Conservation (phyloP, 2,113 vertebrate species). For the Coptodon bakossiorum region DNA sequence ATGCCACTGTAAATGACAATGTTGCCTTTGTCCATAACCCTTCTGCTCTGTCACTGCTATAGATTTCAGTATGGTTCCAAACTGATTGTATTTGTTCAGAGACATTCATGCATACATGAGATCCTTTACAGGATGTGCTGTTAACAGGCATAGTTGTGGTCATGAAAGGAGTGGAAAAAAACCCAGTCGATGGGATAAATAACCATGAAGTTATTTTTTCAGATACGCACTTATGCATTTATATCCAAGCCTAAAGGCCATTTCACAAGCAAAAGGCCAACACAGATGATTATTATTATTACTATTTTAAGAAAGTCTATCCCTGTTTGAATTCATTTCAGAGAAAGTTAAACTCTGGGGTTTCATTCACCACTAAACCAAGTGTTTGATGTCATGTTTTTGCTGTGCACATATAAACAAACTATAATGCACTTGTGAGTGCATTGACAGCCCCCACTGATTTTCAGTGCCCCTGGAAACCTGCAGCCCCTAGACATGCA, state of each 20-base stretch:
- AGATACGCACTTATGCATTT: background rate
- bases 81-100: background rate
- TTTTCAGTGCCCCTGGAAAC: background rate
- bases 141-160: background rate
- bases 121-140: background rate
- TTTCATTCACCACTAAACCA: background rate
- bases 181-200: background rate
- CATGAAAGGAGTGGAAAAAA: background rate
- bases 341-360: background rate
- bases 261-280: background rate
- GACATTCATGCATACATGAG: background rate
- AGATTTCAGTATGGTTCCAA: background rate
- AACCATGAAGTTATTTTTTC: background rate
- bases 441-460: conserved; percentile 11
- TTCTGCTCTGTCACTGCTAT: background rate
- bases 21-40: background rate
- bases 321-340: background rate
- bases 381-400: background rate
- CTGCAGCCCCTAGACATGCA: background rate
- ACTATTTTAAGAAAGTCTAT: background rate
- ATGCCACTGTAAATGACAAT: conserved; percentile 10
- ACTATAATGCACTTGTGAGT: conserved; percentile 20
- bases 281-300: background rate
- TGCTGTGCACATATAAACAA: background rate
- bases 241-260: background rate